Evolutionary conservation across 2,888 invertebrate species (phyloP).

Genomic region (Rhorus exstirpatorius): DNA sequence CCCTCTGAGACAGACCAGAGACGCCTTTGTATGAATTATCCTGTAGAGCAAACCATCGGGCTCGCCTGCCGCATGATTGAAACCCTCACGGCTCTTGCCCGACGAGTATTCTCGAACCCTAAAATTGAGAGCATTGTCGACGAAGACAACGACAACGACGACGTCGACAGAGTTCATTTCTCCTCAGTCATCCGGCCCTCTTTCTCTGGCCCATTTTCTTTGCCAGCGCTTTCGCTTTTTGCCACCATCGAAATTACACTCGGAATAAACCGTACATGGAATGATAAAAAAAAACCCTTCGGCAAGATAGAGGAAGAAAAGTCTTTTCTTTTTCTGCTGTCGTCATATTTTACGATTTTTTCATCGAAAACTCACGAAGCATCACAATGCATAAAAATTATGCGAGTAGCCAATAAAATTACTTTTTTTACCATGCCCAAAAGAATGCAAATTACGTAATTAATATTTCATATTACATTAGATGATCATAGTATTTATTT

Average conservation of each 20-base stretch:
- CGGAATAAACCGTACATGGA: constrained; percentile 38
- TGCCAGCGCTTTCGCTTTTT: constrained; percentile 20
- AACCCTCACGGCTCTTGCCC: constrained; percentile 62
- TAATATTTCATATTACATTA: too few species aligned
- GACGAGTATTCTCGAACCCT: constrained; percentile 29
- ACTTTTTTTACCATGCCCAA: too few species aligned
- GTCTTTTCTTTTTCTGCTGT: constrained; percentile 3
- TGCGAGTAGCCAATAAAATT: too few species aligned
- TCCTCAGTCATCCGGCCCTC: constrained; percentile 20
- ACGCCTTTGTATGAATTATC: constrained; percentile 5
- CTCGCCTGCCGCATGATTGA: constrained; percentile 74
- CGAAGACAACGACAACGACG: constrained; percentile 40
- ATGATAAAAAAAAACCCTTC: constrained; percentile 44
- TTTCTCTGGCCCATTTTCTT: constrained; percentile 9
- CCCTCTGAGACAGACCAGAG: background rate
- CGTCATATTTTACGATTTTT: background rate
- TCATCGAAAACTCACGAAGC: background rate
- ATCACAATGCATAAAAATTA: background rate
- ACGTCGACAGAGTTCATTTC: constrained; percentile 29
- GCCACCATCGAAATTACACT: constrained; percentile 51
- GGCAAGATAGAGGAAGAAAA: too few species aligned
- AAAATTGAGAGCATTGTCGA: constrained; percentile 52
- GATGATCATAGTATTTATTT: too few species aligned
- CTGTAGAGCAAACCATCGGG: constrained; percentile 28
- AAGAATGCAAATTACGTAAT: too few species aligned